These are phyloP conservation scores for Eulemur coronatus DNA, from an alignment of 2,797 vertebrate genomes.

Conservation along the genomic window DNA sequence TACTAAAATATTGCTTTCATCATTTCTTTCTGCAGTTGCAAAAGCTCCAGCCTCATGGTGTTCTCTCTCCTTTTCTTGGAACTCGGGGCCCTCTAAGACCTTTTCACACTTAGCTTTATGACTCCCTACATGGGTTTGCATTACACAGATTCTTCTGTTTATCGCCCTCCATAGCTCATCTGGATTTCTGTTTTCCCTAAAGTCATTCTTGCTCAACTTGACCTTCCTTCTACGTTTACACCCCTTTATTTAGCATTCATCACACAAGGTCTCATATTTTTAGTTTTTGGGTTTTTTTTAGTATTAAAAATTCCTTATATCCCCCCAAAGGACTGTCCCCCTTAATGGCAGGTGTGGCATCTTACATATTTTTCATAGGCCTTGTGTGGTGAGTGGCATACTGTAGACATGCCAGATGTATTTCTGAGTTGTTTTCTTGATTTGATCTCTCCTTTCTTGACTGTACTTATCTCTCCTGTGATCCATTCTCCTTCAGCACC, in stretches of 20 bases:
- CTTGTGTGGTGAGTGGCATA: not conserved
- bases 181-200: not conserved
- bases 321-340: not conserved
- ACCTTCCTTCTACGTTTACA: not conserved
- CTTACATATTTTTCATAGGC: not conserved
- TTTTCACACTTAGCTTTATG: not conserved
- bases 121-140: not conserved
- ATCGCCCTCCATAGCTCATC: not conserved
- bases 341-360: not conserved
- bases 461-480: not conserved
- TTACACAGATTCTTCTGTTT: not conserved
- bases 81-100: not conserved
- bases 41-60: not conserved
- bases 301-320: not conserved
- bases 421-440: not conserved
- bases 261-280: not conserved
- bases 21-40: not conserved
- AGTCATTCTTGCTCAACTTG: not conserved
- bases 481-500: not conserved
- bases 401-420: not conserved
- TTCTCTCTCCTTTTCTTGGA: conserved; percentile 11
- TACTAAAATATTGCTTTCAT: conserved; percentile 44
- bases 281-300: not conserved
- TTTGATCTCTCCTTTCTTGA: not conserved
- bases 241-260: not conserved